Conservation (phyloP, 2,888 invertebrate species). For the Trissonchulus sp. region DNA sequence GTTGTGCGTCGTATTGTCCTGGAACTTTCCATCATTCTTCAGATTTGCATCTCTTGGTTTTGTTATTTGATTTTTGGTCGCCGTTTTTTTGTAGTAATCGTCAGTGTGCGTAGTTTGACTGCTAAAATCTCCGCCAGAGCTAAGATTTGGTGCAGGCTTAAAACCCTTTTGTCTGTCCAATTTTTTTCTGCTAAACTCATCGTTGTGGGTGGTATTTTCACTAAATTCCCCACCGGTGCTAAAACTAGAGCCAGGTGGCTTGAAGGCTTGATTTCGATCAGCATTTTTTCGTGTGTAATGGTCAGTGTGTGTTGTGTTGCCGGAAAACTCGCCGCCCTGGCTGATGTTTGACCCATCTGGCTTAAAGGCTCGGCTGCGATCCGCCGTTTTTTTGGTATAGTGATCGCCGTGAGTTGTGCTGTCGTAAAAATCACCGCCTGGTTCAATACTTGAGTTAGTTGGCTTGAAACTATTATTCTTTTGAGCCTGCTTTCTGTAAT, state of each 20-base stretch:
- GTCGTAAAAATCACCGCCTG: not conserved
- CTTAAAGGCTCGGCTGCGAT: not conserved
- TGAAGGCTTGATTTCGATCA: not conserved
- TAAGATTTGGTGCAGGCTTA: not conserved
- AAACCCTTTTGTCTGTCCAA: not conserved
- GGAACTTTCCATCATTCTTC: not conserved
- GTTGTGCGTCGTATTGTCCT: not conserved
- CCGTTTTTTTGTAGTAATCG: not conserved
- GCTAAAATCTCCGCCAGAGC: not conserved
- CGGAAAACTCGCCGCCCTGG: not conserved
- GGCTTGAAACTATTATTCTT: not conserved
- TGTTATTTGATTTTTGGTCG: not conserved
- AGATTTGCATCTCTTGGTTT: not conserved
- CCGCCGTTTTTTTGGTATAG: not conserved
- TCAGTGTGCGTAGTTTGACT: not conserved
- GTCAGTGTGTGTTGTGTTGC: not conserved
- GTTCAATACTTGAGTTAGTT: not conserved
- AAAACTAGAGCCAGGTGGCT: not conserved
- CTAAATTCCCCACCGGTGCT: not conserved
- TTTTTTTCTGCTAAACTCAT: not conserved
- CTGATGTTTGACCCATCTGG: not conserved
- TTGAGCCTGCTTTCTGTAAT: not conserved
- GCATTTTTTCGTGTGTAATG: not conserved
- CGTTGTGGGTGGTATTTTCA: not conserved
- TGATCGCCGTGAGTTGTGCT: not conserved